phyloP scores from a whole-genome alignment of 1,140 invertebrate genomes.

The Drosophila novamexicana region DNA sequence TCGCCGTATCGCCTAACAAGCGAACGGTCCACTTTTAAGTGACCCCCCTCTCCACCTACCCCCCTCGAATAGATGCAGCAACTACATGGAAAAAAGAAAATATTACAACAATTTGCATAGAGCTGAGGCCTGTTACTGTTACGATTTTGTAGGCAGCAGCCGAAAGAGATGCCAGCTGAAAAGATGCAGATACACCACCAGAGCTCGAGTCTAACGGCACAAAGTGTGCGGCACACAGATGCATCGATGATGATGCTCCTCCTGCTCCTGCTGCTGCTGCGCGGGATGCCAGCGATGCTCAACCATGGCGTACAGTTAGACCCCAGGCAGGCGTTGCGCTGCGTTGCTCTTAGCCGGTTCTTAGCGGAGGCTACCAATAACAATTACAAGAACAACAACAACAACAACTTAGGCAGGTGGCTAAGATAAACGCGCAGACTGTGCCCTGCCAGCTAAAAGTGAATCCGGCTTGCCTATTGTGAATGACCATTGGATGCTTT shows the following conservation, averaged over 20 bases:
- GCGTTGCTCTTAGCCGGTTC: constrained; percentile 53
- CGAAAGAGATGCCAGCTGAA: constrained; percentile 53
- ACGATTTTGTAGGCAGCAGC: constrained; percentile 51
- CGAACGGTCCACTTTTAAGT: constrained; percentile 48
- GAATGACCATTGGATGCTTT: constrained; percentile 15
- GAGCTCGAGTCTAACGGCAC: constrained; percentile 63
- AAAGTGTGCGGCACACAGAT: constrained; percentile 59
- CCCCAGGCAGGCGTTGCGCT: constrained; percentile 3
- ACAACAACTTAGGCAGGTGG: constrained; percentile 65
- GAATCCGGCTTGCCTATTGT: constrained; percentile 29
- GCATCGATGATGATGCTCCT: constrained; percentile 18
- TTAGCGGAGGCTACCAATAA: constrained; percentile 44
- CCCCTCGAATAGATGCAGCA: constrained; percentile 27
- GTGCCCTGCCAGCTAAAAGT: constrained; percentile 44
- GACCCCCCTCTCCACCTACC: neutral
- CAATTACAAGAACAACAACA: constrained; percentile 64
- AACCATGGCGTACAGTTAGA: constrained; percentile 37
- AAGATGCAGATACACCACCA: constrained; percentile 77
- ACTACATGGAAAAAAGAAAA: constrained; percentile 34
- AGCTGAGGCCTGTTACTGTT: constrained; percentile 69
- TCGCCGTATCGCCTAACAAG: constrained; percentile 47
- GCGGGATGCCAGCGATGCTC: constrained; percentile 21
- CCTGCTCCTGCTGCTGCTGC: neutral
- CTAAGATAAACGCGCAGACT: neutral
- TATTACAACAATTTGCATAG: constrained; percentile 81